phyloP scores from a whole-genome alignment of 2,888 invertebrate species.

The Dusona sp. region DNA sequence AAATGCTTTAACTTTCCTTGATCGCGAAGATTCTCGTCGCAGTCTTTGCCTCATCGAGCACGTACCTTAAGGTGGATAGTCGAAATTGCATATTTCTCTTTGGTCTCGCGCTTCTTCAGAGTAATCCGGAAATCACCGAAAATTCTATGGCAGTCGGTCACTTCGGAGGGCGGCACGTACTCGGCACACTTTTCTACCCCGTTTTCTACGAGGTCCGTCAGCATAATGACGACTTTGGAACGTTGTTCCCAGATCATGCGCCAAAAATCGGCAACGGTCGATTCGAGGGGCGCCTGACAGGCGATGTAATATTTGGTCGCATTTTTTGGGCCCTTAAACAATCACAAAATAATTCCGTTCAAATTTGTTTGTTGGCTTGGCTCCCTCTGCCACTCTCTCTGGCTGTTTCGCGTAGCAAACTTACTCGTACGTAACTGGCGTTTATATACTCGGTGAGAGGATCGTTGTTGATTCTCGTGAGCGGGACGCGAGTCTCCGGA shows the following conservation, averaged over 20 bases:
- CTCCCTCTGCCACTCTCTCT: too few relatives aligned
- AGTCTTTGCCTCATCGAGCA: background rate
- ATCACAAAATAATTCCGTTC: background rate
- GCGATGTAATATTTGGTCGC: conserved; percentile 95
- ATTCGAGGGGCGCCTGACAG: conserved; percentile 94
- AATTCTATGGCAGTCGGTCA: conserved; percentile 94
- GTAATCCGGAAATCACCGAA: conserved; percentile 96
- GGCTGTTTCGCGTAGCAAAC: conserved; percentile 77
- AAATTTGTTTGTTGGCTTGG: background rate
- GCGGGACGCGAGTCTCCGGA: conserved; percentile 94
- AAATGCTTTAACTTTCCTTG: background rate
- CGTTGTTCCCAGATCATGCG: conserved; percentile 98
- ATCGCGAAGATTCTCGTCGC: background rate
- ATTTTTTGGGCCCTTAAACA: conserved; percentile 92
- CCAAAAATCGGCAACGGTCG: conserved; percentile 96
- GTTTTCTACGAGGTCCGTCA: conserved; percentile 95
- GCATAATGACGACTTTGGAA: conserved; percentile 94
- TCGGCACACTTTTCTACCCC: conserved; percentile 96
- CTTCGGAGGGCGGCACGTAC: conserved; percentile 96
- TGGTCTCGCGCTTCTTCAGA: conserved; percentile 94
- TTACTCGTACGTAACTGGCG: conserved; percentile 96
- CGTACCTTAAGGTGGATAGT: conserved; percentile 92
- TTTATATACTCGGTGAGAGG: conserved; percentile 96
- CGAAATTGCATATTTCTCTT: conserved; percentile 96
- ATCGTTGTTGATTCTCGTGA: conserved; percentile 90